Base-by-base conservation (phyloP, 2,113 vertebrate species). In the Rhinopithecus roxellana region DNA sequence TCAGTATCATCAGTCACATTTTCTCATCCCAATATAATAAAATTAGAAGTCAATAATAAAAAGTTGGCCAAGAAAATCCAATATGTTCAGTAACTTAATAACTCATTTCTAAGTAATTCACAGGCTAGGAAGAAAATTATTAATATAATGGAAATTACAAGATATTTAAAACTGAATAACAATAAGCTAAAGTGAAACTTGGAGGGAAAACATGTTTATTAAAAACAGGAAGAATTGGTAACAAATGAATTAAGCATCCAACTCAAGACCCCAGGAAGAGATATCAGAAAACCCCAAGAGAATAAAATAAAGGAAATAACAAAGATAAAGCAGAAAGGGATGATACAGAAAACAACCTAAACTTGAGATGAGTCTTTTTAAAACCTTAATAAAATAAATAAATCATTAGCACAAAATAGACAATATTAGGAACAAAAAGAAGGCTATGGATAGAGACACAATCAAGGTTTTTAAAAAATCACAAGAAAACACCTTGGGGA, bases 21-120 rank as follows among this genome's bases (percentile, higher is more conserved):
- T 82, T 95, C 77, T 96, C 80, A 90, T 90, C 57, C 17, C 90
- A 95, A 45, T 86, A n/a, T 80, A 79, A 83, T 92, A 92, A 88
- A 93, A 88, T 93, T 77, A 84, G 50, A 84, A 96, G 90, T 27
- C 45, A 92, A 64, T 55, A 77, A 64, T 67, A 80, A 93, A 93
- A 95, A 35, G 20, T 57, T 93, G 72, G 38, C 89, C 72, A 94
- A 94, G 57, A 69, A 96, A 95, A 90, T 90, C n/a, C 69, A 97
- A 30, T 93, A 87, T 13, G 48, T 86, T 90, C 90, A 59, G 75
- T 81, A 84, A 95, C 57, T 90, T 97, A 90, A 89, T 94, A 93
- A 79, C 64, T 81, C 69, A 83, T 88, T 97, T 97, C 72, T 92
- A 89, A 94, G 67, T 86, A 93, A 95, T 93, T 81, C 70, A 87